Evolutionary conservation across 1,140 invertebrate genomes (phyloP).

Genomic region (Ridgeia piscesae): DNA sequence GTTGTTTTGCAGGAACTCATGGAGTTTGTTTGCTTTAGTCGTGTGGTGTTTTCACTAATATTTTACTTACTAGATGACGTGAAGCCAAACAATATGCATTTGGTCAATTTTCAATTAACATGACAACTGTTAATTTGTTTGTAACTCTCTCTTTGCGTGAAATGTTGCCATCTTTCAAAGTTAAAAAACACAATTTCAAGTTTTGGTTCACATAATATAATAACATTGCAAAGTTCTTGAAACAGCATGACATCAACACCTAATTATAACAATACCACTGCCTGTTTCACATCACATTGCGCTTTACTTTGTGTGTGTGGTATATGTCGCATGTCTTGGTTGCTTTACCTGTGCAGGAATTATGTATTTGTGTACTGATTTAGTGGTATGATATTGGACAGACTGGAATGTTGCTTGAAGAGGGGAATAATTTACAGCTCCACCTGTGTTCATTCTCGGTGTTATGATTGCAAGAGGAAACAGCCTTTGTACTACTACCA

Average conservation of each 20-base stretch:
- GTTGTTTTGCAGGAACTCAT: background rate
- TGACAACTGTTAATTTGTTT: background rate
- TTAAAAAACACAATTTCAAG: background rate
- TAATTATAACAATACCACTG: background rate
- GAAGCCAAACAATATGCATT: background rate
- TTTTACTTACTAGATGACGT: background rate
- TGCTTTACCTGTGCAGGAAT: background rate
- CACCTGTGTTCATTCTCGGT: background rate
- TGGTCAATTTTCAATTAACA: background rate
- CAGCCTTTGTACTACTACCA: background rate
- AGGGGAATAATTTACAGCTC: background rate
- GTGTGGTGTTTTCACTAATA: background rate
- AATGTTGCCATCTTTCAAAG: background rate
- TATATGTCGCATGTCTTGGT: background rate
- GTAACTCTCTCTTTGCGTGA: background rate
- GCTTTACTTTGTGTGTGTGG: background rate
- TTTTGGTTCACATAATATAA: background rate
- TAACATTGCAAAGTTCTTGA: background rate
- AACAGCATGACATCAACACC: background rate
- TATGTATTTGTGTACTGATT: background rate
- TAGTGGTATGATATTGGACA: background rate
- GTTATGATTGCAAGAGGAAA: background rate
- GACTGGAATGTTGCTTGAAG: background rate
- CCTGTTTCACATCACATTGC: background rate
- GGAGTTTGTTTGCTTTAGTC: slow-evolving; percentile 10